phyloP scores from a whole-genome alignment of 2,113 vertebrate genomes.

The Pseudolaguvia tuberculata region DNA sequence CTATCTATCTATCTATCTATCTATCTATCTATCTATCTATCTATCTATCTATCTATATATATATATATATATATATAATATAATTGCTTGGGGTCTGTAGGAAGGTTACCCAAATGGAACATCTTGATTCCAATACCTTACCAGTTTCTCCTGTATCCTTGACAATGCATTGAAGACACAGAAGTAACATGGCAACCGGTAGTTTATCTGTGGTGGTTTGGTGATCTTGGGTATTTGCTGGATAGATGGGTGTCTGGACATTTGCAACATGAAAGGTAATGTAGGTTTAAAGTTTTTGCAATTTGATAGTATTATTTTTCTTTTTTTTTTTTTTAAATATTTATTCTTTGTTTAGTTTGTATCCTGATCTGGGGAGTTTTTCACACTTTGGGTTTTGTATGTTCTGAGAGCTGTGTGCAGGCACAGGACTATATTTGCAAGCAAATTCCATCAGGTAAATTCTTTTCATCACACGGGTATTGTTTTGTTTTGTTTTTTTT shows the following conservation, averaged over 20 bases:
- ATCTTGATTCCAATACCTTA: conserved; percentile 18
- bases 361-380: conserved; percentile 42
- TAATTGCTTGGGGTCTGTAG: background rate
- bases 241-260: background rate
- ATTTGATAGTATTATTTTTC: background rate
- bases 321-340: too few species aligned
- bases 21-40: too few species aligned
- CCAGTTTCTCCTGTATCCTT: conserved; percentile 44
- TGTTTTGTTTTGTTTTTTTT: background rate
- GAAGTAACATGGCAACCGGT: conserved; percentile 48
- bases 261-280: conserved; percentile 44
- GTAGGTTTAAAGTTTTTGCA: conserved; percentile 18
- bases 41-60: too few species aligned
- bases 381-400: conserved; percentile 18
- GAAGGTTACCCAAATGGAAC: conserved; percentile 51
- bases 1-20: too few species aligned
- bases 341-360: conserved; percentile 30
- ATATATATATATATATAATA: too few species aligned
- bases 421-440: conserved; percentile 44
- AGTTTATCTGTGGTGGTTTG: conserved; percentile 50
- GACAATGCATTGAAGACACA: conserved; percentile 26
- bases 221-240: conserved; percentile 40
- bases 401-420: conserved; percentile 3
- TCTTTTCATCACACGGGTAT: background rate
- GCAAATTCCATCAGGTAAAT: conserved; percentile 51